phyloP scores from a whole-genome alignment of 2,113 vertebrate genomes.

The Pterocles burchelli region DNA sequence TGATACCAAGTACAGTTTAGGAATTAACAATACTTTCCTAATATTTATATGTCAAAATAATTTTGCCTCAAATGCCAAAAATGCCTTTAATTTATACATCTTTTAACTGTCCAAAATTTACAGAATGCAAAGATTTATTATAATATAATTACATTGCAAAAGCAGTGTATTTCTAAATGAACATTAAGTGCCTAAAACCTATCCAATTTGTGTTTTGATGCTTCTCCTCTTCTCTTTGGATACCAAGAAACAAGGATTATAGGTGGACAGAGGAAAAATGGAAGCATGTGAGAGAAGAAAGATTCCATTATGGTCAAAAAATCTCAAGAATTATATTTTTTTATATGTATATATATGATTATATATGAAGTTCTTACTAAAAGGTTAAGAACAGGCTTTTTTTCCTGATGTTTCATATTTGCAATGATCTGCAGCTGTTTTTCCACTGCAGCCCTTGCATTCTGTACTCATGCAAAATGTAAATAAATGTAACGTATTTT shows the following conservation, averaged over 20 bases:
- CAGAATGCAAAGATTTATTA: not conserved
- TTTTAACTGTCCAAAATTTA: not conserved
- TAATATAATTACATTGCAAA: not conserved
- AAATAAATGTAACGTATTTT: not conserved
- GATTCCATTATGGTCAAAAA: not conserved
- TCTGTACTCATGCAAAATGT: not conserved
- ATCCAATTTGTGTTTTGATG: not conserved
- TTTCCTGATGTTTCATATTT: not conserved
- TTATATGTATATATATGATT: not conserved
- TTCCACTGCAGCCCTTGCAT: not conserved
- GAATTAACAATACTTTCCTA: not conserved
- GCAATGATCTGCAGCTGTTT: not conserved
- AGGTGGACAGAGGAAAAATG: not conserved
- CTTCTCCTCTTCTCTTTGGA: not conserved
- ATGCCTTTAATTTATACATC: not conserved
- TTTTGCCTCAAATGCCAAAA: not conserved
- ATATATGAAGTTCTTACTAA: not conserved
- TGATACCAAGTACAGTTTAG: not conserved
- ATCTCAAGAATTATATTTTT: not conserved
- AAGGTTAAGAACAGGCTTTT: not conserved
- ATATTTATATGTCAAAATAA: not conserved
- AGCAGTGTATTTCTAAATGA: not conserved
- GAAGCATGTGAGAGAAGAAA: not conserved
- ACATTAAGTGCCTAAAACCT: not conserved
- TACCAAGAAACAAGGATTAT: not conserved